These are phyloP conservation scores for Agrypnus murinus DNA, from an alignment of 2,888 invertebrate genomes.

Conservation along the genomic window DNA sequence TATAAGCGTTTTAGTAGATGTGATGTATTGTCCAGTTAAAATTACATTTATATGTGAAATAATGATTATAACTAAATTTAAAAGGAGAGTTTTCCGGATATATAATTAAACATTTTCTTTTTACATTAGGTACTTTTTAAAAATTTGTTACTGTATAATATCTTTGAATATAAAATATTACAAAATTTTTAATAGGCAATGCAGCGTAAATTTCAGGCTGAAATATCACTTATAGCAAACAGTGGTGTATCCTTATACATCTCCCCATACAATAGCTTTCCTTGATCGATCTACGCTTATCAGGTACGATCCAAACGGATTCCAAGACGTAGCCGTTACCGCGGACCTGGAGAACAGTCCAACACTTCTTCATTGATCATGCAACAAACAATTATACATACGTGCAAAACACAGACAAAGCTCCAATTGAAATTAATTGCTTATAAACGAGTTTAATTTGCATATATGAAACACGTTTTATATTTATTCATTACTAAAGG, in stretches of 20 bases:
- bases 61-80: background rate
- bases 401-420: slow-evolving; percentile 49
- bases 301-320: slow-evolving; percentile 85
- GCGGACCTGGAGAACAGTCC: slow-evolving; percentile 79
- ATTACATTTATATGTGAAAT: slow-evolving; percentile 1
- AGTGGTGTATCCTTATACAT: slow-evolving; percentile 64
- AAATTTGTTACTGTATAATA: slow-evolving; percentile 24
- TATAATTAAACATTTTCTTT: background rate
- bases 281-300: slow-evolving; percentile 90
- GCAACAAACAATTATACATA: slow-evolving; percentile 65
- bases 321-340: slow-evolving; percentile 92
- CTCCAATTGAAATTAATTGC: background rate
- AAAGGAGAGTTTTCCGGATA: background rate
- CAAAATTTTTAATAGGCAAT: slow-evolving; percentile 38
- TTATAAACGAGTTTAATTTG: no score
- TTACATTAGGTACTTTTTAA: slow-evolving; percentile 6
- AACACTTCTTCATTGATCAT: slow-evolving; percentile 65
- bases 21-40: slow-evolving; percentile 20
- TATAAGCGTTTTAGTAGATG: slow-evolving; percentile 10
- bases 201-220: slow-evolving; percentile 32
- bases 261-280: slow-evolving; percentile 88
- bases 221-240: slow-evolving; percentile 23
- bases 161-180: slow-evolving; percentile 37
- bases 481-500: no score
- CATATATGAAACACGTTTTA: no score